A percentile compares a stretch with the other conserved stretches of the same genome.
phyloP scores from a whole-genome alignment of 2,888 invertebrate species.

The Eupithecia exiguata region DNA sequence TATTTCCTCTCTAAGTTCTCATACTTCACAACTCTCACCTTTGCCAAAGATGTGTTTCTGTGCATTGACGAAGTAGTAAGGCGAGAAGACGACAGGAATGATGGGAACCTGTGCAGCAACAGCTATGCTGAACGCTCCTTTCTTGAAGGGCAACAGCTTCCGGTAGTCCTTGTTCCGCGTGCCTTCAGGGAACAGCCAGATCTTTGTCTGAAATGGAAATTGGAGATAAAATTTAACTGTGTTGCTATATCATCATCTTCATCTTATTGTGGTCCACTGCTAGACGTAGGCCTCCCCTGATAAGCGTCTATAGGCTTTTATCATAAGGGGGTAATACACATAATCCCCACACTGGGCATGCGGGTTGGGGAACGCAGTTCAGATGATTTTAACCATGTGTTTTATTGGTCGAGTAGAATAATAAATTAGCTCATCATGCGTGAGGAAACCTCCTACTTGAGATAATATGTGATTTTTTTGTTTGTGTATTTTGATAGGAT shows the following conservation, averaged over 20 bases:
- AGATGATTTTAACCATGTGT: neutral
- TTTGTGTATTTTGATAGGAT: neutral
- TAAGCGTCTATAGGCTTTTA: neutral
- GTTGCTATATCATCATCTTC: neutral
- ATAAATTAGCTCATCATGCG: neutral
- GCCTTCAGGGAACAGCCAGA: conserved; percentile 89
- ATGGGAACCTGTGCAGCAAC: conserved; percentile 86
- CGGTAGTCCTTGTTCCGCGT: conserved; percentile 83
- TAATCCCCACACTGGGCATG: neutral
- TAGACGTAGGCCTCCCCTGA: neutral
- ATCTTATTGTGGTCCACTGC: neutral
- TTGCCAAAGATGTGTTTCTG: conserved; percentile 70
- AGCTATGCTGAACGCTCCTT: conserved; percentile 89
- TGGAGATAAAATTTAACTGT: neutral
- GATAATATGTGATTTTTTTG: neutral
- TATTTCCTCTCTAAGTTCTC: no score
- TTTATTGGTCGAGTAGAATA: neutral
- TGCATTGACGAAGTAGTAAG: conserved; percentile 83
- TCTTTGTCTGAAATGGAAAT: conserved; percentile 68
- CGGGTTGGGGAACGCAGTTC: neutral
- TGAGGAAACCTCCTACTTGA: neutral
- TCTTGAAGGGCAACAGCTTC: conserved; percentile 87
- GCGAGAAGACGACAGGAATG: conserved; percentile 86
- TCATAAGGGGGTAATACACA: neutral
- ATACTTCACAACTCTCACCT: conserved; percentile 38